Base-by-base conservation (phyloP, 2,113 vertebrate genomes). In the Ammodytes dubius region DNA sequence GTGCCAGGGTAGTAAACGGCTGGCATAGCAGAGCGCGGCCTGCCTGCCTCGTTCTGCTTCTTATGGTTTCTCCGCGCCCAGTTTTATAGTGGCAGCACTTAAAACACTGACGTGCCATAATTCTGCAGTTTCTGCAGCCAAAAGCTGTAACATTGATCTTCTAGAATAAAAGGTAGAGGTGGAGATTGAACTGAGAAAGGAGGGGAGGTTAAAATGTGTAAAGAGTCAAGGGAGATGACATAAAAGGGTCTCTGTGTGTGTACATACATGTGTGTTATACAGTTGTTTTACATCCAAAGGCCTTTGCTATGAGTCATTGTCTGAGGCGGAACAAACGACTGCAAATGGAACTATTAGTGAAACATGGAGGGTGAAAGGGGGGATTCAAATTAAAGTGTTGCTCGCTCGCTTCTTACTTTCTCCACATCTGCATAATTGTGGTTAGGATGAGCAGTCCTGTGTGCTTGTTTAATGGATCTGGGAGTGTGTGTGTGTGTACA, bases 271-370 rank as follows among this genome's bases (percentile, higher is more conserved):
- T 56, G 52, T 74, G 70, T 79, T 35, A 14, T 87, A 83, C 80
- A 86, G 91, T 93, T 77, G 83, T 89, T 94, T 92, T 89, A 89
- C 77, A 91, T 79, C 75, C 86, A 83, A 76, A 87, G 73, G 77
- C 77, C 76, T 89, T 86, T 90, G 81, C 87, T 87, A 84, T 86
- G 88, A 91, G 86, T 92, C 89, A 88, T 15, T 78, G 77, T 83
- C 79, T 4, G 19, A 70, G 87, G 90, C 66, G 49, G 89, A 92
- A 92, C 92, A 91, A 93, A 95, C 95, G 53, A 90, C 89, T 89
- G 78, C 90, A 87, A 90, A 93, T 86, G 59, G 83, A 87, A 89
- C 81, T 87, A 88, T 92, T 91, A 92, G 74, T 37, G 82, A 86
- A 89, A 92, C 87, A 77, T 17, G 65, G 83, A 84, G 86, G 88